These are phyloP conservation scores for Muschampia plurimacula DNA, from an alignment of 2,888 invertebrate species.

Conservation along the genomic window DNA sequence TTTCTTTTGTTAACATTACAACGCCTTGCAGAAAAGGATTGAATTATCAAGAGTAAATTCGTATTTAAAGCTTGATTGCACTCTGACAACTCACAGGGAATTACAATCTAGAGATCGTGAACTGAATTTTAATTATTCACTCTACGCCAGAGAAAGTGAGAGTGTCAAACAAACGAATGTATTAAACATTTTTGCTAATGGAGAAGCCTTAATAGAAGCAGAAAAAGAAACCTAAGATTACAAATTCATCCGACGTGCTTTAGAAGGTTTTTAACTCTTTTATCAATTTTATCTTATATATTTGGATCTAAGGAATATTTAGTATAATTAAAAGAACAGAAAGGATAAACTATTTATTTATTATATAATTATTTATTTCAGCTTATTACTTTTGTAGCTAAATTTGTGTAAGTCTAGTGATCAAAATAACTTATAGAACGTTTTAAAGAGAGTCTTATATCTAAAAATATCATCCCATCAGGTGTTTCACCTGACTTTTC, in stretches of 20 bases:
- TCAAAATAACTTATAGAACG: too few relatives aligned
- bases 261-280: conserved; percentile 34
- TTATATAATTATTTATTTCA: too few relatives aligned
- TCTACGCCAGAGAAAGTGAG: conserved; percentile 61
- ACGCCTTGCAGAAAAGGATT: conserved; percentile 47
- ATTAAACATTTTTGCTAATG: conserved; percentile 57
- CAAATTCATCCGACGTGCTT: conserved; percentile 49
- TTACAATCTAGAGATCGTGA: conserved; percentile 50
- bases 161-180: conserved; percentile 55
- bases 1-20: conserved; percentile 26
- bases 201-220: conserved; percentile 50
- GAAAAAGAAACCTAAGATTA: conserved; percentile 56
- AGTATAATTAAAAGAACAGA: not conserved
- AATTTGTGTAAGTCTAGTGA: too few relatives aligned
- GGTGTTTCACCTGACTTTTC: not conserved
- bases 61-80: conserved; percentile 50
- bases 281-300: conserved; percentile 18
- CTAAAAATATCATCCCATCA: not conserved
- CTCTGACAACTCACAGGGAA: conserved; percentile 49
- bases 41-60: conserved; percentile 53
- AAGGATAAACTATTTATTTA: too few relatives aligned
- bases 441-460: too few relatives aligned
- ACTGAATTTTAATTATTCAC: conserved; percentile 59
- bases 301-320: conserved; percentile 7
- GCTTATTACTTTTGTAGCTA: too few relatives aligned